These are phyloP conservation scores for Xenopus petersii DNA, from an alignment of 2,797 vertebrate genomes.

Conservation along the genomic window DNA sequence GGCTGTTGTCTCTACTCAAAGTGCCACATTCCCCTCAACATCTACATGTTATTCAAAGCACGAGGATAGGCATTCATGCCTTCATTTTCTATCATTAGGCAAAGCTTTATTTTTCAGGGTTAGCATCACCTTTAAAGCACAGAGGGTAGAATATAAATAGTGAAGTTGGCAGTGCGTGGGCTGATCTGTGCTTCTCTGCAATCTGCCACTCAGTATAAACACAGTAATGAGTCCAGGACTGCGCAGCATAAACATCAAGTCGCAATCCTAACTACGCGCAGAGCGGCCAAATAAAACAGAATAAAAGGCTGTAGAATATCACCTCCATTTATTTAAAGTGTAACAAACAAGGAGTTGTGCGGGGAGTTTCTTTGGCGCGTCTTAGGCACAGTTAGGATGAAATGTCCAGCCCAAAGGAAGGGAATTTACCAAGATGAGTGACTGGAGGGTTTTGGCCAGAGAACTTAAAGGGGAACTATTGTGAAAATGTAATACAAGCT, in stretches of 20 bases:
- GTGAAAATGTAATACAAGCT: no score
- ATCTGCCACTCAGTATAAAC: background rate
- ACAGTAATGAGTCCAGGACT: background rate
- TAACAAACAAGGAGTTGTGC: background rate
- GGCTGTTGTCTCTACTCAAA: no score
- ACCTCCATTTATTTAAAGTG: background rate
- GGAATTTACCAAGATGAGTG: slow-evolving; percentile 8
- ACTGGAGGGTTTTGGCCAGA: slow-evolving; percentile 4
- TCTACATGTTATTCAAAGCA: no score
- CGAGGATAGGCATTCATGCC: no score
- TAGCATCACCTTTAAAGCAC: no score
- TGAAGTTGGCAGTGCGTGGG: no score
- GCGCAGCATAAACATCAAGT: background rate
- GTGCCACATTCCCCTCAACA: no score
- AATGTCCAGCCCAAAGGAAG: background rate
- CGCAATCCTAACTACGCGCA: background rate
- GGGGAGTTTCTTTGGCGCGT: slow-evolving; percentile 16
- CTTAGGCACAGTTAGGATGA: slow-evolving; percentile 17
- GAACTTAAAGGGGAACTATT: slow-evolving; percentile 4
- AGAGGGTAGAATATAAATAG: no score
- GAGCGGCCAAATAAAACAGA: background rate
- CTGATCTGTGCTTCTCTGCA: no score
- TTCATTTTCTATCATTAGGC: no score
- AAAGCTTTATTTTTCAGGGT: no score
- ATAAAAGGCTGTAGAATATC: background rate